Base-by-base conservation (phyloP, 2,888 invertebrate species). In the Xiphydria camelus region DNA sequence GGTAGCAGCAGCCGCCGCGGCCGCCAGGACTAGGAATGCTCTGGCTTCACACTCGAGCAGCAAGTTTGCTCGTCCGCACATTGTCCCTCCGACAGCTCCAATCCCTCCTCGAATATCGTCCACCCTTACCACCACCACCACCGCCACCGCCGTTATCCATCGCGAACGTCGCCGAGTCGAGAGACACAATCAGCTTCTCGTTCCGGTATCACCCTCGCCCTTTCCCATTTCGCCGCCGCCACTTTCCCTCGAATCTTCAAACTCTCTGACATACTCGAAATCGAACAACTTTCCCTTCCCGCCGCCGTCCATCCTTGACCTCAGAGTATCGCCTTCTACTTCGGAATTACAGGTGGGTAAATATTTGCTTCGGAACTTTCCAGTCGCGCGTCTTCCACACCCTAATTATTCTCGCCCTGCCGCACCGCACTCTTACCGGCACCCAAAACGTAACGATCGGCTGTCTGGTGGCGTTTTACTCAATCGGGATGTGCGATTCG, bases 161-260 rank as follows among this genome's bases (percentile, higher is more conserved):
- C 14, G 15, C 6, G 14, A 15, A 14, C 29, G 15, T 7, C 12
- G 12, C 12, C 29, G 29, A 29, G 14, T 29, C 29, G 29, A 29
- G 29, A 29, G 15, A 15, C 29, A 10, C 36, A n/a, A 7, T 20
- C 41, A n/a, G 4, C 34, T 14, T 4, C 47, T 64, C 79, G 67
- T 67, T 66, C 45, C 70, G 62, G 47, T 70, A 64, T 59, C 80
- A 79, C 61, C 77, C 75, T 76, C 80, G 78, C 76, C 80, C 81
- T 75, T 81, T 78, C 73, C 79, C 77, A 62, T 83, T 77, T 79
- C 82, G 78, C 73, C 83, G 78, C 79, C 81, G 78, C 76, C 83
- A 79, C 71, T 83, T 77, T 80, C 84, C 80, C 51, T 81, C 79
- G 68, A 77, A 68, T 67, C 81, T 78, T 61, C 81, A 77, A 49